Evolutionary conservation across 2,113 vertebrate genomes (phyloP).

Genomic region (Cromileptes altivelis): DNA sequence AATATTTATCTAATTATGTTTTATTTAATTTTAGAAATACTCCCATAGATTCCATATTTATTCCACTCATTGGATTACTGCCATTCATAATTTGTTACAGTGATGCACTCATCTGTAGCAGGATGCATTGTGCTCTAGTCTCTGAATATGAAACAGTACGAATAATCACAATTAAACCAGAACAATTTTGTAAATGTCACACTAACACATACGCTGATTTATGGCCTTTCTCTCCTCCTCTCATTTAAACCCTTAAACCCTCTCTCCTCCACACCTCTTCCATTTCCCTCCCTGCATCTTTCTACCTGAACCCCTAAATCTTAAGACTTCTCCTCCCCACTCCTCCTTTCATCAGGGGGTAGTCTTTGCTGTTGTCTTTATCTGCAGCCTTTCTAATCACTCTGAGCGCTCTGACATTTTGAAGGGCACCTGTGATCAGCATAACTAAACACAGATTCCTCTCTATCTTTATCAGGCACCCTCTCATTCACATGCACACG

Average conservation of each 20-base stretch:
- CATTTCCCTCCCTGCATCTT: background rate
- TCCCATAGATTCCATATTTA: constrained; percentile 6
- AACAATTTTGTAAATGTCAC: constrained; percentile 17
- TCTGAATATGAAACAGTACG: background rate
- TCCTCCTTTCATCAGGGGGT: constrained; percentile 1
- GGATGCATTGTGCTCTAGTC: background rate
- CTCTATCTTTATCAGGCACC: constrained; percentile 14
- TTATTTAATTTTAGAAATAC: constrained; percentile 16
- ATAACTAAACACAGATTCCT: constrained; percentile 47
- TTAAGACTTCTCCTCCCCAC: background rate
- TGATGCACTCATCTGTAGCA: constrained; percentile 9
- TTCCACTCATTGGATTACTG: constrained; percentile 29
- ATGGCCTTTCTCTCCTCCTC: background rate
- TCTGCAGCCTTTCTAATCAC: constrained; percentile 54
- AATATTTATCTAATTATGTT: constrained; percentile 11
- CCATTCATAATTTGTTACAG: constrained; percentile 17
- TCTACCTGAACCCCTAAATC: background rate
- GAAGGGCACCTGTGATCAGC: constrained; percentile 61
- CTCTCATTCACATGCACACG: background rate
- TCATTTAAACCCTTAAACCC: background rate
- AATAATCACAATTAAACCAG: constrained; percentile 9
- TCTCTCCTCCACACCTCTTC: background rate
- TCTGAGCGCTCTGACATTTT: constrained; percentile 52
- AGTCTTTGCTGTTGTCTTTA: constrained; percentile 40
- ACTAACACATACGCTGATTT: background rate